phyloP scores from a whole-genome alignment of 2,113 vertebrate genomes.

The Callospermophilus lateralis region DNA sequence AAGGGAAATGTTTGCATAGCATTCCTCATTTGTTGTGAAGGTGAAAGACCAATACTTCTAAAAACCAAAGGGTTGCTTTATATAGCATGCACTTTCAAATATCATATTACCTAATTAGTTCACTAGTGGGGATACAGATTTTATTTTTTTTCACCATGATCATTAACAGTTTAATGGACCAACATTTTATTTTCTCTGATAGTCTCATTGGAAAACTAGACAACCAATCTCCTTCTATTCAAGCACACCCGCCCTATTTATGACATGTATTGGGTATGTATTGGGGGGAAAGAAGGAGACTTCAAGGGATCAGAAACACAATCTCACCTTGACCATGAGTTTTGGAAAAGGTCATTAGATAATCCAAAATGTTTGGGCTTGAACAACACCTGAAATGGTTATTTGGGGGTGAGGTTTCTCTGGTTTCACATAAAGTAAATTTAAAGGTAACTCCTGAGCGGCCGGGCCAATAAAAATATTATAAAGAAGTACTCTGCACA shows the following conservation, averaged over 20 bases:
- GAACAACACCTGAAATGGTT: slow-evolving; percentile 57
- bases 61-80: neutral
- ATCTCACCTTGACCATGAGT: neutral
- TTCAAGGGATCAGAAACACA: neutral
- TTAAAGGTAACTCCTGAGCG: slow-evolving; percentile 71
- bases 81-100: neutral
- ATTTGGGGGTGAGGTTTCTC: slow-evolving; percentile 73
- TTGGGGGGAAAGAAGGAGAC: fast-evolving
- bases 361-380: slow-evolving; percentile 4
- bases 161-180: neutral
- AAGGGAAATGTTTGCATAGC: neutral
- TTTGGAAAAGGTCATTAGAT: neutral
- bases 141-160: neutral
- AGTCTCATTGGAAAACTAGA: neutral
- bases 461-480: slow-evolving; percentile 78
- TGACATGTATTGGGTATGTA: neutral
- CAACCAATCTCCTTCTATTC: neutral
- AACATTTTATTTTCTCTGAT: neutral
- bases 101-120: neutral
- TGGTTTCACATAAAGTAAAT: slow-evolving; percentile 77
- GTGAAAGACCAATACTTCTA: neutral
- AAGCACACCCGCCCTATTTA: too few relatives aligned
- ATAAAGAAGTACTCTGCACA: slow-evolving; percentile 57
- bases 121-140: neutral
- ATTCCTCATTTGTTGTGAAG: neutral